Base-by-base conservation (phyloP, 2,888 invertebrate genomes). In the Cataglyphis altisquamis region DNA sequence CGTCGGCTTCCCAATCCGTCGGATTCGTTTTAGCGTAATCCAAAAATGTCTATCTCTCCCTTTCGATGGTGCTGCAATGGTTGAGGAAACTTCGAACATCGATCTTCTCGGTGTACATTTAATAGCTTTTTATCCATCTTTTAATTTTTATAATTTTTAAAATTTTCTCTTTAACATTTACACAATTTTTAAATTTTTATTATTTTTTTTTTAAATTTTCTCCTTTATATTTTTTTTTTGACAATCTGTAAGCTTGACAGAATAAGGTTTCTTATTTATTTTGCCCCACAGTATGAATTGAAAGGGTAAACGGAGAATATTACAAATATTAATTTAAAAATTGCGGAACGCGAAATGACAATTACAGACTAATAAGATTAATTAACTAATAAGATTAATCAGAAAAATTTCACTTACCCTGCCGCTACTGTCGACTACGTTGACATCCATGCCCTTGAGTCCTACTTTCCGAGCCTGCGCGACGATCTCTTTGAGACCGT, bases 381-480 rank as follows among this genome's bases (percentile, higher is more conserved):
- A 29, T 29, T 29, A 29, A 29, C 29, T 29, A 29, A 29, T 29
- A 29, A 29, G 29, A 29, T 29, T 29, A 62, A 60, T 60, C 21
- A 67, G 78, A 87, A 90, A 72, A 57, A 62, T 60, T 73, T 8
- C 18, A 94, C 96, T 96, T 91, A 96, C 96, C 95, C 96, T 95
- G 91, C 96, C 96, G 91, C 96, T 96, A 88, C 94, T 94, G 91
- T 96, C 96, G 4, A 95, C 94, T 32, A 95, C 95, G 92, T 96
- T 96, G 87, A 96, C 92, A 86, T 96, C 96, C 70, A 94, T 93
- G 74, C 95, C 95, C 0, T 95, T 95, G 1, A 92, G 77, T 32
- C 92, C 93, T 21, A 91, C 90, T 81, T 95, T 92, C 60, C 94
- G 92, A 32, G 95, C 95, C 85, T 95, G 94, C 48, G 94, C 91